Evolutionary conservation across 2,113 vertebrate species (phyloP).

Genomic region (Paracanthobrama guichenoti): DNA sequence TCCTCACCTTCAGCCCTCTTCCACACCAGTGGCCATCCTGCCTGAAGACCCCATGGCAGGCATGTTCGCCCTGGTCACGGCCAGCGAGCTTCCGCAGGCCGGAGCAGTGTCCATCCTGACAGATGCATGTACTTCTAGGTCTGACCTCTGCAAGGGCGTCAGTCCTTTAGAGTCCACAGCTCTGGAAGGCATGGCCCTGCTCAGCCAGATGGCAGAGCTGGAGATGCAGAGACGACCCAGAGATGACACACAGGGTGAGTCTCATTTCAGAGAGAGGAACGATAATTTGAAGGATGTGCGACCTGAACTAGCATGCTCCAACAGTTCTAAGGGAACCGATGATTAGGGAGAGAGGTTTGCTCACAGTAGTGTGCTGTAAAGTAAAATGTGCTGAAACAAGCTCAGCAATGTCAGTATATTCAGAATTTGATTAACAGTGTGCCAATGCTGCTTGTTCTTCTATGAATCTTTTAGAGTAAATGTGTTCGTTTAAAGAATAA

Average conservation of each 20-base stretch:
- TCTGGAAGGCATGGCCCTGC: slow-evolving; percentile 90
- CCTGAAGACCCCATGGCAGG: slow-evolving; percentile 89
- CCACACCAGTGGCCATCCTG: slow-evolving; percentile 63
- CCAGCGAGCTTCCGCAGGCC: slow-evolving; percentile 87
- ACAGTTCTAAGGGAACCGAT: background rate
- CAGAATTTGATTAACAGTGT: slow-evolving; percentile 24
- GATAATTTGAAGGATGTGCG: background rate
- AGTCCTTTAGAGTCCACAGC: slow-evolving; percentile 77
- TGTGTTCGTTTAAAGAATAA: slow-evolving; percentile 13
- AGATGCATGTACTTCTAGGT: slow-evolving; percentile 43
- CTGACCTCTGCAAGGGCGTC: slow-evolving; percentile 59
- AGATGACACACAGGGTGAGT: slow-evolving; percentile 73
- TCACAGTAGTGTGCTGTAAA: slow-evolving; percentile 30
- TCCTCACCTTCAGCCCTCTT: slow-evolving; percentile 60
- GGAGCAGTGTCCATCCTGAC: slow-evolving; percentile 68
- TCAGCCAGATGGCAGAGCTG: slow-evolving; percentile 90
- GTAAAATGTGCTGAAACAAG: slow-evolving; percentile 31
- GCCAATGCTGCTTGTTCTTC: slow-evolving; percentile 8
- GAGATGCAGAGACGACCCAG: slow-evolving; percentile 83
- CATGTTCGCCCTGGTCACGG: slow-evolving; percentile 86
- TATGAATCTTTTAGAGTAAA: slow-evolving; percentile 7
- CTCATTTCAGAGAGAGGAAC: fast-evolving
- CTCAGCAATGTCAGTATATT: slow-evolving; percentile 27
- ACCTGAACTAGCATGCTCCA: background rate
- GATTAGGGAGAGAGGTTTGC: slow-evolving; percentile 12